Evolutionary conservation across 2,888 invertebrate genomes (phyloP).

Genomic region (Ecdyonurus torrentis): DNA sequence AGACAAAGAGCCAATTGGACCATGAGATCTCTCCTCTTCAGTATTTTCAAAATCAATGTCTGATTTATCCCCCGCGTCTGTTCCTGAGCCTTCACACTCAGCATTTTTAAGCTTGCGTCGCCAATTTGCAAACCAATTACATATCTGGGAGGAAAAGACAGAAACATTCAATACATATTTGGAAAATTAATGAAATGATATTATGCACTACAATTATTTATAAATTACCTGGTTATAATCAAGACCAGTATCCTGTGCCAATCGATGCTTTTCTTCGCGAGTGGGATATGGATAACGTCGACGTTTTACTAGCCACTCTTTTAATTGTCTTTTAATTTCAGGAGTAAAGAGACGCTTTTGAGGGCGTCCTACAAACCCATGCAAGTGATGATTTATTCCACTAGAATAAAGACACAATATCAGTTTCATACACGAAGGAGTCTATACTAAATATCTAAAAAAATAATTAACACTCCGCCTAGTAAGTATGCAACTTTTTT

Average conservation of each 20-base stretch:
- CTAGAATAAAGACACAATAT: no score
- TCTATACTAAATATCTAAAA: no score
- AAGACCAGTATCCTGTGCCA: conserved; percentile 55
- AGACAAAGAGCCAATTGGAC: not conserved
- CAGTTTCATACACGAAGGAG: no score
- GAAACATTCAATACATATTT: not conserved
- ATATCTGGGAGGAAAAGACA: conserved; percentile 31
- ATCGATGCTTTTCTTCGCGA: conserved; percentile 54
- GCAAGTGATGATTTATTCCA: no score
- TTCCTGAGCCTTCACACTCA: not conserved
- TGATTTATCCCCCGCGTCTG: not conserved
- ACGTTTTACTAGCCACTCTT: conserved; percentile 58
- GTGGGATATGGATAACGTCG: conserved; percentile 65
- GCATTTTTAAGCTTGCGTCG: conserved; percentile 60
- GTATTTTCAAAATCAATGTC: not conserved
- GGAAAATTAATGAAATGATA: not conserved
- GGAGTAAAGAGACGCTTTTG: conserved; percentile 60
- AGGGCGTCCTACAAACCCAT: conserved; percentile 27
- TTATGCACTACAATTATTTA: not conserved
- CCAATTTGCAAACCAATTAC: conserved; percentile 77
- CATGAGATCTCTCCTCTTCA: not conserved
- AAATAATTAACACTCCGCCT: no score
- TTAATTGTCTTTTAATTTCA: conserved; percentile 58
- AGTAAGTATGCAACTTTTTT: no score
- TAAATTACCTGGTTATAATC: conserved; percentile 55